Conservation (phyloP, 2,888 invertebrate genomes). For the Leptinotarsa juncta region DNA sequence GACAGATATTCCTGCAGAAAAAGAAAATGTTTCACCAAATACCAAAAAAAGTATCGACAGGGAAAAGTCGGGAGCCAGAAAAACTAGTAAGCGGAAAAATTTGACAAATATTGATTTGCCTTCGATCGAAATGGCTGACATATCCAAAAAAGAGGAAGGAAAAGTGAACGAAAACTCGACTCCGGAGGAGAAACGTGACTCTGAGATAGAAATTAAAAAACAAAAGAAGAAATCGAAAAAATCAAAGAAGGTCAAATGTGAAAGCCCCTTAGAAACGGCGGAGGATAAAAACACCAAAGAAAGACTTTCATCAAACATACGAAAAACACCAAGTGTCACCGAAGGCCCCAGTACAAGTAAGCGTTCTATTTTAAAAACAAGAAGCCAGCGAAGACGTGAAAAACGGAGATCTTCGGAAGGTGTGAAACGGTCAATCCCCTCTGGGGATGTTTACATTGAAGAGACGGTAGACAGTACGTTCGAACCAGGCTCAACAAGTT, state of each 20-base stretch:
- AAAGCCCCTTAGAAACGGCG: too few relatives aligned
- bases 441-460: conserved; percentile 16
- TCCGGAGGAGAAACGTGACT: conserved; percentile 6
- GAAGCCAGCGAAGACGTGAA: neutral
- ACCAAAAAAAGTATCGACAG: neutral
- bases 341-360: neutral
- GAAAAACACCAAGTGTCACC: neutral
- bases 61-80: neutral
- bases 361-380: conserved; percentile 9
- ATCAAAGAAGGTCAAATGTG: neutral
- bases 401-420: neutral
- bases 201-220: conserved; percentile 18
- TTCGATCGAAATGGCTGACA: neutral
- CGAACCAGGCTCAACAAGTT: neutral
- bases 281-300: neutral
- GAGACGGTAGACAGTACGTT: neutral
- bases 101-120: neutral
- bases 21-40: conserved; percentile 12
- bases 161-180: neutral
- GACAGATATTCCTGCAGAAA: neutral
- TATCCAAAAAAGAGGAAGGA: neutral
- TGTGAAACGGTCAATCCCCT: conserved; percentile 2
- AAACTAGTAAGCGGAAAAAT: neutral
- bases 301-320: neutral
- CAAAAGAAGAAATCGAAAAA: conserved; percentile 15